Evolutionary conservation across 2,888 invertebrate genomes (phyloP).

Genomic region (Protophormia terraenovae): DNA sequence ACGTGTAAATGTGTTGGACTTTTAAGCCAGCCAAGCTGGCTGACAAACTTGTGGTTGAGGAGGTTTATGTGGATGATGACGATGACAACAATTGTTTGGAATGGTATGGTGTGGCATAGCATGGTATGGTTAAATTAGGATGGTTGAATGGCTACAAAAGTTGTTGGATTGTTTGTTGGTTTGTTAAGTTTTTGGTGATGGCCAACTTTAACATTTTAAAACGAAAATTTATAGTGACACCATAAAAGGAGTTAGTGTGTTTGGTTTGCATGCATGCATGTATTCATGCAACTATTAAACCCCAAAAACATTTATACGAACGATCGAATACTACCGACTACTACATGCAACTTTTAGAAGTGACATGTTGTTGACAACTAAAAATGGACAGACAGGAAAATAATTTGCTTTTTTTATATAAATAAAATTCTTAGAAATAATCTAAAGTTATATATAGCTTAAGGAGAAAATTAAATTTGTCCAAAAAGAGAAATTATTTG

Average conservation of each 20-base stretch:
- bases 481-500: constrained; percentile 4
- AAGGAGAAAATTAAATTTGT: constrained; percentile 5
- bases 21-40: constrained; percentile 48
- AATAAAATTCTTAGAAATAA: constrained; percentile 27
- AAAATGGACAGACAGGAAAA: constrained; percentile 17
- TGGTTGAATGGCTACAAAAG: constrained; percentile 51
- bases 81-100: constrained; percentile 22
- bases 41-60: constrained; percentile 53
- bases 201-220: constrained; percentile 60
- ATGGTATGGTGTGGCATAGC: not conserved
- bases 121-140: constrained; percentile 52
- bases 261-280: constrained; percentile 56
- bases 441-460: not conserved
- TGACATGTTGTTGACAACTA: constrained; percentile 65
- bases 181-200: constrained; percentile 59
- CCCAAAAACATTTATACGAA: constrained; percentile 53
- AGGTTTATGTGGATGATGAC: constrained; percentile 18
- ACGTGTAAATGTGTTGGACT: constrained; percentile 21
- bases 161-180: constrained; percentile 33
- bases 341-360: constrained; percentile 8
- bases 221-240: constrained; percentile 65
- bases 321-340: not conserved
- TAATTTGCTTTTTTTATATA: not conserved
- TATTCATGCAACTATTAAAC: constrained; percentile 41
- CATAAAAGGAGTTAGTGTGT: constrained; percentile 62